A percentile compares a stretch with the other conserved stretches of the same genome.
Conservation (phyloP, 1,140 invertebrate species). For the Nymphalis io region DNA sequence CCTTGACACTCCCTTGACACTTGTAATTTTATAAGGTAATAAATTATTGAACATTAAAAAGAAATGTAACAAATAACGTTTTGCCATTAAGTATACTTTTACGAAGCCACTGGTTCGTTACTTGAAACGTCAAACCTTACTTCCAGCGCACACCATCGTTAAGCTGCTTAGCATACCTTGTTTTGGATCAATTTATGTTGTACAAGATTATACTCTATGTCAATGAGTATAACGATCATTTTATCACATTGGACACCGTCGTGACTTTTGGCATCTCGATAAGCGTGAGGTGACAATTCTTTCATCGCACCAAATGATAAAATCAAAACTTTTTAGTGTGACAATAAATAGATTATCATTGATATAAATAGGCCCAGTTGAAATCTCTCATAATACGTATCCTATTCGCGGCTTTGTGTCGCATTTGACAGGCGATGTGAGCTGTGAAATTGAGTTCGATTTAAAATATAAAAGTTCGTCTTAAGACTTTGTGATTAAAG, state of each 20-base stretch:
- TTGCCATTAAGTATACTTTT: slow-evolving; percentile 50
- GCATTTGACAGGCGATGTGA: slow-evolving; percentile 75
- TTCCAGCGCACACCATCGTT: slow-evolving; percentile 64
- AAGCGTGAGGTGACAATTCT: slow-evolving; percentile 76
- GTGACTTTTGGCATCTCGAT: slow-evolving; percentile 77
- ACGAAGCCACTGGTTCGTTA: slow-evolving; percentile 60
- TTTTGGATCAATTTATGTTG: slow-evolving; percentile 32
- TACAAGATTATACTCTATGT: slow-evolving; percentile 48
- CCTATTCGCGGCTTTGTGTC: slow-evolving; percentile 75
- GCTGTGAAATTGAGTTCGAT: slow-evolving; percentile 78
- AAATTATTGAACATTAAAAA: neutral
- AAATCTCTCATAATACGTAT: slow-evolving; percentile 69
- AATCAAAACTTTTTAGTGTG: slow-evolving; percentile 76
- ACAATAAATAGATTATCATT: slow-evolving; percentile 80
- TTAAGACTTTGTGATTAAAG: slow-evolving; percentile 67
- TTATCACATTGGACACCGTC: slow-evolving; percentile 22
- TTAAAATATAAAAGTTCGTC: slow-evolving; percentile 74
- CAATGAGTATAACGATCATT: slow-evolving; percentile 31
- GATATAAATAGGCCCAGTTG: slow-evolving; percentile 77
- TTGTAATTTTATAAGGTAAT: neutral
- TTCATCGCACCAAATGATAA: slow-evolving; percentile 72
- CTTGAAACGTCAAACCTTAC: slow-evolving; percentile 67
- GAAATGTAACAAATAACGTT: slow-evolving; percentile 29
- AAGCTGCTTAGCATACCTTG: slow-evolving; percentile 73
- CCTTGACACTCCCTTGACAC: slow-evolving; percentile 18